Evolutionary conservation across 1,140 invertebrate genomes (phyloP).

Genomic region (Scaptomyza pallida): DNA sequence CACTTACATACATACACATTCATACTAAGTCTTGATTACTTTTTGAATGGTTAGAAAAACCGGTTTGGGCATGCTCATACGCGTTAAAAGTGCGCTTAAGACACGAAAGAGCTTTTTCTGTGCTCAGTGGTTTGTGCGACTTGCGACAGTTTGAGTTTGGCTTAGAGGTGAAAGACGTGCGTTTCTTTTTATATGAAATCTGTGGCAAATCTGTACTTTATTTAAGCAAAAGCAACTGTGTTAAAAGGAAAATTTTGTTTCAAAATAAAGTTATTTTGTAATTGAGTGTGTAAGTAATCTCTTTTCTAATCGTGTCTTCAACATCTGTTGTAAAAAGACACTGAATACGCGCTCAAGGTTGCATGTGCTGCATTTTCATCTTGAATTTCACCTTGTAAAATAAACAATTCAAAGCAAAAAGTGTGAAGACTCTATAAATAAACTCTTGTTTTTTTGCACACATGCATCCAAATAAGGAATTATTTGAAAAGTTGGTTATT

Average conservation of each 20-base stretch:
- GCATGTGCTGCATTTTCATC: conserved; percentile 6
- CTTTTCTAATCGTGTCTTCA: background rate
- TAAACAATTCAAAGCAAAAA: background rate
- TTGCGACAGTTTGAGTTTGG: conserved; percentile 36
- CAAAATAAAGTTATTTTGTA: background rate
- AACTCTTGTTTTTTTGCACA: background rate
- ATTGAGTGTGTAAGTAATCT: background rate
- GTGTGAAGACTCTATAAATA: background rate
- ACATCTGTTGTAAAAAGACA: conserved; percentile 1
- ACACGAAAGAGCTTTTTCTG: conserved; percentile 39
- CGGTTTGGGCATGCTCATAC: conserved; percentile 22
- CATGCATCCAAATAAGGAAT: conserved; percentile 23
- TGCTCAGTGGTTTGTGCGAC: conserved; percentile 12
- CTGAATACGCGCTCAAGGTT: conserved; percentile 30
- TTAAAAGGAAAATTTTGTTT: background rate
- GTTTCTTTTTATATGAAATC: conserved; percentile 5
- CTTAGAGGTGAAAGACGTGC: conserved; percentile 27
- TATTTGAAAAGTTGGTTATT: conserved; percentile 11
- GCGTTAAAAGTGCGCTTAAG: conserved; percentile 11
- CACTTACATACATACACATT: background rate
- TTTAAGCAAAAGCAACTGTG: conserved; percentile 6
- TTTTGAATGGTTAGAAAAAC: conserved; percentile 33
- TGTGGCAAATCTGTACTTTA: background rate
- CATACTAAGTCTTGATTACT: conserved; percentile 15
- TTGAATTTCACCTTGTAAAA: conserved; percentile 17